These are phyloP conservation scores for Carlito syrichta DNA, from an alignment of 2,113 vertebrate genomes.

Conservation along the genomic window DNA sequence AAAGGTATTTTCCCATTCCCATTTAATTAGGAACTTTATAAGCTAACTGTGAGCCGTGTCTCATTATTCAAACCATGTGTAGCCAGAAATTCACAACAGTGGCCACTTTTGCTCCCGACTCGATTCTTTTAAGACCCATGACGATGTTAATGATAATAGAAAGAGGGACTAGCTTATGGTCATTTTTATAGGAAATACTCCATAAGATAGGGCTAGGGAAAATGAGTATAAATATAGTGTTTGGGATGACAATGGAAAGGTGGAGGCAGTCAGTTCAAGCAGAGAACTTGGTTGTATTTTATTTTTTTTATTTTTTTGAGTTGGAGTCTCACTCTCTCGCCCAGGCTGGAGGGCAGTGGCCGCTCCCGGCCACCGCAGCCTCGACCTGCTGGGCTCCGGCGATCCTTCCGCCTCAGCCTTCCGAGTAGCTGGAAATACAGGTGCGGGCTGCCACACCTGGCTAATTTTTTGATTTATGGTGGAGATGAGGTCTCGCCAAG, in stretches of 20 bases:
- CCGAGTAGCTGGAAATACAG: too few species aligned
- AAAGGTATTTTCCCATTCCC: not conserved
- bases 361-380: too few species aligned
- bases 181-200: not conserved
- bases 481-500: too few species aligned
- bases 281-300: not conserved
- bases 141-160: fast-evolving
- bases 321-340: too few species aligned
- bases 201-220: not conserved
- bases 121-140: not conserved
- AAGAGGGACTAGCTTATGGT: fast-evolving
- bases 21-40: not conserved
- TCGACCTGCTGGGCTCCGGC: too few species aligned
- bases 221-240: fast-evolving
- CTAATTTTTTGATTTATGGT: too few species aligned
- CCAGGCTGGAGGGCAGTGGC: too few species aligned
- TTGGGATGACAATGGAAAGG: not conserved
- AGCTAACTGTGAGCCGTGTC: not conserved
- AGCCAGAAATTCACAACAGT: fast-evolving
- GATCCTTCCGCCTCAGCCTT: too few species aligned
- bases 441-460: too few species aligned
- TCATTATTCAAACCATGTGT: fast-evolving
- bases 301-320: too few species aligned
- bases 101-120: fast-evolving
- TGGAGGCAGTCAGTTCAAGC: not conserved